A percentile compares a stretch with the other conserved stretches of the same genome.
These are phyloP conservation scores for Mimachlamys varia DNA, from an alignment of 2,888 invertebrate species.

Conservation along the genomic window DNA sequence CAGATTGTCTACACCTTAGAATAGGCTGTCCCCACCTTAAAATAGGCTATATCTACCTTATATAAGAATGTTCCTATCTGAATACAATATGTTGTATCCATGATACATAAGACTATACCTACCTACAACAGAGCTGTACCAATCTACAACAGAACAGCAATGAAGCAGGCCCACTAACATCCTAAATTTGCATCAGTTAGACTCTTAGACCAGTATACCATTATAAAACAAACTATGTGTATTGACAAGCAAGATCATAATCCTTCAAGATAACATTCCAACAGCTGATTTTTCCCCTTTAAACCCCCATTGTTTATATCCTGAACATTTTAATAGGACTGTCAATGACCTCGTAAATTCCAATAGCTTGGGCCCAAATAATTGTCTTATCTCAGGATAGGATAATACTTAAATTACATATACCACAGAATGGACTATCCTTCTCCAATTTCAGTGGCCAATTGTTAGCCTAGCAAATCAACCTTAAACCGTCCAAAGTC, in stretches of 20 bases:
- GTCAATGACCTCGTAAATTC: conserved; percentile 34
- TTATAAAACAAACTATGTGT: not conserved
- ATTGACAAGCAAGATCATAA: conserved; percentile 26
- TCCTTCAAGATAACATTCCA: conserved; percentile 1
- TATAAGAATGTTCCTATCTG: too few relatives aligned
- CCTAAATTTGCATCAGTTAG: not conserved
- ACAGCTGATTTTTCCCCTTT: not conserved
- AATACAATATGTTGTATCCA: too few relatives aligned
- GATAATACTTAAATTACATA: conserved; percentile 19
- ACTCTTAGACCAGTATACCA: not conserved
- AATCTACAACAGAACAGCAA: too few relatives aligned
- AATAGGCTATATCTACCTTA: not conserved
- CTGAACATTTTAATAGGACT: not conserved
- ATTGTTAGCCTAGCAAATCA: conserved; percentile 17
- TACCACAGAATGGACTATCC: not conserved
- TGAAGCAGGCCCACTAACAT: too few relatives aligned
- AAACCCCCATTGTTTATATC: conserved; percentile 1
- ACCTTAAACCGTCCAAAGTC: not conserved
- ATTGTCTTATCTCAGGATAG: conserved; percentile 2
- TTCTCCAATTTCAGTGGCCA: conserved; percentile 21
- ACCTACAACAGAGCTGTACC: too few relatives aligned
- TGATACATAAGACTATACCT: too few relatives aligned
- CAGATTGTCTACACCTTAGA: not conserved
- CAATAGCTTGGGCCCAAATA: conserved; percentile 20
- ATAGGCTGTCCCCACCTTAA: not conserved